Evolutionary conservation across 2,113 vertebrate genomes (phyloP).

Genomic region (Chloebia gouldiae): DNA sequence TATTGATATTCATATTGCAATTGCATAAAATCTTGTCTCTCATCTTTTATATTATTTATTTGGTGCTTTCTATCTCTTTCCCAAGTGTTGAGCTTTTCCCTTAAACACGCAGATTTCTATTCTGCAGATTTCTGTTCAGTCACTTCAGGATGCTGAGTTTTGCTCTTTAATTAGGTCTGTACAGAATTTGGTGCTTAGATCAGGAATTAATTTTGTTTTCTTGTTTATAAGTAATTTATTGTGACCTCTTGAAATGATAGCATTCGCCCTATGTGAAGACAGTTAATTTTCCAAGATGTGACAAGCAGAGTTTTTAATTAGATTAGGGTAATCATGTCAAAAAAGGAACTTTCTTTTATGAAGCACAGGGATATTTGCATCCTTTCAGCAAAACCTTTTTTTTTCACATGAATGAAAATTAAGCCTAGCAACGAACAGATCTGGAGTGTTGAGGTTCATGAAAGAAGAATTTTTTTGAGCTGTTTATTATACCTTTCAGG

Average conservation of each 20-base stretch:
- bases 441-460: not conserved
- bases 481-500: not conserved
- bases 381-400: not conserved
- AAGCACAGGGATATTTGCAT: not conserved
- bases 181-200: slow-evolving; percentile 9
- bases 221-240: slow-evolving; percentile 20
- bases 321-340: not conserved
- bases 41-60: slow-evolving; percentile 34
- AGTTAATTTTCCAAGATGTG: slow-evolving; percentile 33
- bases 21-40: slow-evolving; percentile 25
- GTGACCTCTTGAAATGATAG: slow-evolving; percentile 31
- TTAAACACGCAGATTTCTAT: slow-evolving; percentile 8
- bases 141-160: slow-evolving; percentile 49
- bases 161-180: slow-evolving; percentile 27
- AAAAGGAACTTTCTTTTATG: not conserved
- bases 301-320: slow-evolving; percentile 30
- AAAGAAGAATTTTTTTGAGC: not conserved
- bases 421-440: not conserved
- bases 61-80: slow-evolving; percentile 9
- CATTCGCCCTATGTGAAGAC: not conserved
- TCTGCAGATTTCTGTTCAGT: not conserved
- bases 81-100: not conserved
- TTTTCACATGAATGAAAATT: not conserved
- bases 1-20: slow-evolving; percentile 38
- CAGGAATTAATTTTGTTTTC: not conserved